Percentiles rank a stretch among this genome's conserved stretches.
Evolutionary conservation across 2,888 invertebrate species (phyloP).

Genomic region (Trichacis sp.): DNA sequence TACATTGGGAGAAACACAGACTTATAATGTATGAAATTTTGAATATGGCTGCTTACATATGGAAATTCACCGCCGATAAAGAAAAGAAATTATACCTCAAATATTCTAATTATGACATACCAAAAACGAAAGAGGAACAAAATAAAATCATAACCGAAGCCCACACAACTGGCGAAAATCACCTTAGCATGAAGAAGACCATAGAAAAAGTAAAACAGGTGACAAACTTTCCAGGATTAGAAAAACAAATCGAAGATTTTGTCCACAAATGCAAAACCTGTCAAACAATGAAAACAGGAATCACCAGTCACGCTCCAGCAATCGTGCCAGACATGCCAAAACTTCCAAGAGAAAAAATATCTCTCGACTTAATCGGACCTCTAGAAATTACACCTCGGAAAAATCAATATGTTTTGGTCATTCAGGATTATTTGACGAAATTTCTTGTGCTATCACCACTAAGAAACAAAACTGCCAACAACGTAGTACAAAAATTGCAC

Average conservation of each 20-base stretch:
- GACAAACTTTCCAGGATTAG: not conserved
- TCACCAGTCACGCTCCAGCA: not conserved
- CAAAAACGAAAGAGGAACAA: not conserved
- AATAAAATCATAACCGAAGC: not conserved
- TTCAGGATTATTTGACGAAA: not conserved
- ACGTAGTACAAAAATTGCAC: not conserved
- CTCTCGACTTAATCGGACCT: not conserved
- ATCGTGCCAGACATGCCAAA: not conserved
- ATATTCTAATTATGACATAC: not conserved
- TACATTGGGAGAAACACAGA: not conserved
- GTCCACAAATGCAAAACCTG: no score
- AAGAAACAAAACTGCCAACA: not conserved
- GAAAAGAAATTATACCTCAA: not conserved
- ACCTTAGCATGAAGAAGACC: no score
- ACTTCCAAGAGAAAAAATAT: no score
- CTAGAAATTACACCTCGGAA: not conserved
- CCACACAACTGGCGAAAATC: conserved; percentile 2
- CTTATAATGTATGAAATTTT: not conserved
- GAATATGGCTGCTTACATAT: not conserved
- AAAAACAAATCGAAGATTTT: not conserved
- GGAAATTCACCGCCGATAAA: not conserved
- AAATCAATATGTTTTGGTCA: not conserved
- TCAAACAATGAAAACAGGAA: not conserved
- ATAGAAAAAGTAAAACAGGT: no score
- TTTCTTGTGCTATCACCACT: not conserved